Evolutionary conservation across 2,797 vertebrate species (phyloP), one percentile per base, ranked within the genome.

Genomic region (Eulemur coronatus): DNA sequence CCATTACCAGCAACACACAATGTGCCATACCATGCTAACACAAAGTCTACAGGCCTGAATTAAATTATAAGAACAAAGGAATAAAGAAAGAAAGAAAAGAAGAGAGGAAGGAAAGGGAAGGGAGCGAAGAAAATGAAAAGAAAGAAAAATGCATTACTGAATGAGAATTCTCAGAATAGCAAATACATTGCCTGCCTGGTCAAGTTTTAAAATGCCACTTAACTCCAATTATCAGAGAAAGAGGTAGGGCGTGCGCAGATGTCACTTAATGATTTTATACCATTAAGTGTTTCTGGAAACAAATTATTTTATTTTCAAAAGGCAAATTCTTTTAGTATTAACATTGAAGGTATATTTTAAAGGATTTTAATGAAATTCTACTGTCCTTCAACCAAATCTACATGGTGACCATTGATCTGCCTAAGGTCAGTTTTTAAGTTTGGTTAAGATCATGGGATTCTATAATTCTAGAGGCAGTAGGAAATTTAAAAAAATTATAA

Each of bases 181-280:
- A 91, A 93, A 43, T 78, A 28, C 20, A 57, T 46, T n/a, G 26
- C 28, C 15, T 69, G 18, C 14, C 18, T 85, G 63, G 75, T 43
- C 79, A 87, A 84, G 6, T 50, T 3, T 41, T 38, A 96, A 76
- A 61, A 91, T 35, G 46, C 22, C 65, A 67, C 35, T 87, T 93
- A 95, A 91, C 59, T 17, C 55, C 2, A 65, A 52, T 43, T 92
- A 84, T 94, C 50, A 94, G 50, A 92, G 61, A 92, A 88, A 85
- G 0, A 7, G 38, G 61, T 13, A 24, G 6, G 7, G 33, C 70
- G 75, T n/a, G 26, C 4, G 7, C 24, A 15, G 28, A 96, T 50
- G 0, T 18, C 88, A 59, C 14, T 82, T 28, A 67, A 13, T 65
- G 65, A 97, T 94, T 95, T 63, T 63, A 93, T 5, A n/a, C n/a